A percentile compares a stretch with the other conserved stretches of the same genome.
Conservation (phyloP, 2,888 invertebrate genomes). For the Amphipyra berbera region DNA sequence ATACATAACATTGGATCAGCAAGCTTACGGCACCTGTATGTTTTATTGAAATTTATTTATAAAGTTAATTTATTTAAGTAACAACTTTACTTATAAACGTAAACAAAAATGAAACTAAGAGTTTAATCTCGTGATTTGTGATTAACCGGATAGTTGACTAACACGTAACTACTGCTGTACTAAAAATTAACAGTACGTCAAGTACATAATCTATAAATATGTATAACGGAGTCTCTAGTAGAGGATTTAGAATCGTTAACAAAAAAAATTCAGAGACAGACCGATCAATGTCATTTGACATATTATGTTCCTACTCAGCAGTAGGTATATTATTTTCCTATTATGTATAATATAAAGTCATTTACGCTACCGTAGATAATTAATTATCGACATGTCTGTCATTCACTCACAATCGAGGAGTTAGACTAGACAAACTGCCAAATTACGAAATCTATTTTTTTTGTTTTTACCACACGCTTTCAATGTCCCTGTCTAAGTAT, state of each 20-base stretch:
- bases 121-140: constrained; percentile 23
- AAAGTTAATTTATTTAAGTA: neutral
- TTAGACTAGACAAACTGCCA: too few species aligned
- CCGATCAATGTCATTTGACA: constrained; percentile 1
- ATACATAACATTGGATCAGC: too few species aligned
- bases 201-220: neutral
- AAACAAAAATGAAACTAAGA: neutral
- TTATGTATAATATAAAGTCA: neutral
- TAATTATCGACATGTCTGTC: too few species aligned
- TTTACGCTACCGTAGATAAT: neutral
- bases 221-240: neutral
- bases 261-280: neutral
- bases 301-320: neutral
- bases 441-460: too few species aligned
- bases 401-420: too few species aligned
- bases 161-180: constrained; percentile 2
- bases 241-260: neutral
- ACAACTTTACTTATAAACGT: too few species aligned
- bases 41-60: constrained; percentile 1
- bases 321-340: neutral
- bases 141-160: constrained; percentile 10
- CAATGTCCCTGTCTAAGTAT: too few species aligned
- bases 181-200: neutral
- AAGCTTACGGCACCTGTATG: too few species aligned
- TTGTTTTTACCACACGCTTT: too few species aligned